Percentiles rank a stretch among this genome's conserved stretches.
phyloP scores from a whole-genome alignment of 2,888 invertebrate genomes.

The Hoplodrina blanda region DNA sequence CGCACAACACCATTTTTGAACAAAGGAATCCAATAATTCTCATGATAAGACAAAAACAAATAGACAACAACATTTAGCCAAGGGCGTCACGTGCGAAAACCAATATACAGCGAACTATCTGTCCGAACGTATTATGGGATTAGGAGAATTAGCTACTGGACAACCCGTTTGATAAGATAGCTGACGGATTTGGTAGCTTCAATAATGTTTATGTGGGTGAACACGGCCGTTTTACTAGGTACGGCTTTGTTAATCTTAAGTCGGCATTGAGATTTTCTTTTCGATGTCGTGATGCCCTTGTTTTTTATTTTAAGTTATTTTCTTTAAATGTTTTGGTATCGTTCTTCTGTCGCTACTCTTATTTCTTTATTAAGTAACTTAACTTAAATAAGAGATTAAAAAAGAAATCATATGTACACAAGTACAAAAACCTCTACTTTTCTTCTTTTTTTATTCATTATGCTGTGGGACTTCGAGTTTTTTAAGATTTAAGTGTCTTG shows the following conservation, averaged over 20 bases:
- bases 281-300: background rate
- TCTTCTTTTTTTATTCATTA: too few relatives aligned
- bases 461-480: too few relatives aligned
- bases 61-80: constrained; percentile 2
- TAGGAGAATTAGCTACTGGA: constrained; percentile 59
- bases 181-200: constrained; percentile 27
- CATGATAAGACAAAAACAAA: constrained; percentile 23
- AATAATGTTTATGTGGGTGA: constrained; percentile 31
- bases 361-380: too few relatives aligned
- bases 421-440: too few relatives aligned
- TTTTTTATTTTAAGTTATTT: background rate
- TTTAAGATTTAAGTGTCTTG: too few relatives aligned
- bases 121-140: constrained; percentile 55
- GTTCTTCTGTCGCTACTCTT: too few relatives aligned
- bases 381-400: too few relatives aligned
- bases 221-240: background rate
- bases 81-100: constrained; percentile 42
- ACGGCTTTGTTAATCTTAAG: constrained; percentile 16
- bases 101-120: constrained; percentile 52
- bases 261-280: constrained; percentile 29
- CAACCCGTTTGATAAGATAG: constrained; percentile 58
- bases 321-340: too few relatives aligned
- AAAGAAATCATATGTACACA: too few relatives aligned
- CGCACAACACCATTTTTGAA: background rate
- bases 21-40: constrained; percentile 2